Base-by-base conservation (phyloP, 1,140 invertebrate genomes). In the Drosophila hydei region DNA sequence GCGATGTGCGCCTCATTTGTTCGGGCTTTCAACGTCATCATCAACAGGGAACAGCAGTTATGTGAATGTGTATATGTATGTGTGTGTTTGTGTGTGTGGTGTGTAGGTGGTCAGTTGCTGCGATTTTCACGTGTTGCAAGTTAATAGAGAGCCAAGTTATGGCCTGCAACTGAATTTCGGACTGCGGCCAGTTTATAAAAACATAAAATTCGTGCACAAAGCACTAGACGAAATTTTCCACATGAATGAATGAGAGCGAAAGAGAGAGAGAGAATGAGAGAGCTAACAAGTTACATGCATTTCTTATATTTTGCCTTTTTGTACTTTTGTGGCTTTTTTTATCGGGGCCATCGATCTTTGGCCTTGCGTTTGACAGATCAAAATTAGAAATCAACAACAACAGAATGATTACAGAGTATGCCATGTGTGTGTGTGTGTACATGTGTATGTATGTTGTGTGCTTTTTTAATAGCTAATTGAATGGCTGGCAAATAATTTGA, bases 271-370 rank as follows among this genome's bases (percentile, higher is more conserved):
- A 19, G 27, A 4, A 16, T 14, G 19, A 8, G 23, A 18, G 14
- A 12, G 30, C 30, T 7, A 14, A 23, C 12, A 30, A 25, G 48
- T 36, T 67, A 48, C 27, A 51, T 42, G 40, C 23, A 50, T 27
- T 36, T 68, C 61, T 52, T 47, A 42, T 42, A 40, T 38, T 45
- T 30, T 7, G 9, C 8, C 4, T n/a, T 8, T 42, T 12, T 16
- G 54, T 36, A 21, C 56, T 75, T 60, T 25, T 45, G 70, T 62
- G 30, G 30, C 30, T 33, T 33, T 78, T 84, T 87, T 88, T 88
- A 88, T 88, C 83, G 78, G 51, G 60, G 79, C 84, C 83, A 88
- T 88, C 83, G 83, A 88, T 88, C 83, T 88, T 87, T 87, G 75
- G 75, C 74, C 63, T 70, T 88, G 83, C 84, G 62, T 79, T 83